Conservation (phyloP, 2,888 invertebrate genomes). For the Acleris literana region DNA sequence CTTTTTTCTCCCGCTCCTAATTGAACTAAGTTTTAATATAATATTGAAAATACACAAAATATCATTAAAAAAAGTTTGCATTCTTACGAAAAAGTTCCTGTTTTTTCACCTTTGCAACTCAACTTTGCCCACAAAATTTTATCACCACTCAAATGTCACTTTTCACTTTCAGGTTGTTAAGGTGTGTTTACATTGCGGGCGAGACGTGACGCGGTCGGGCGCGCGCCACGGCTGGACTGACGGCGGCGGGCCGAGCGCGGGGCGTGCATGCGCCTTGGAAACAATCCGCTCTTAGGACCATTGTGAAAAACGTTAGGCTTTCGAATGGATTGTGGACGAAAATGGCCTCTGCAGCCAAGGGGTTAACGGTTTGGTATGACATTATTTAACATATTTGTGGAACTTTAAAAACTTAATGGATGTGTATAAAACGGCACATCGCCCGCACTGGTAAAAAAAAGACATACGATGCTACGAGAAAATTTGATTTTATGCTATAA, state of each 20-base stretch:
- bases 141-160: constrained; percentile 48
- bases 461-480: too few relatives aligned
- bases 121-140: constrained; percentile 46
- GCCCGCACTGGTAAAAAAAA: too few relatives aligned
- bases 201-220: constrained; percentile 53
- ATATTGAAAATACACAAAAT: too few relatives aligned
- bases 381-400: too few relatives aligned
- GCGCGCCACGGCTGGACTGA: constrained; percentile 65
- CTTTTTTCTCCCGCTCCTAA: too few relatives aligned
- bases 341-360: background rate
- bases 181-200: constrained; percentile 60
- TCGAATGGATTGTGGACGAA: background rate
- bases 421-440: too few relatives aligned
- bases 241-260: constrained; percentile 57
- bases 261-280: constrained; percentile 72
- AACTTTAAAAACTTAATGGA: too few relatives aligned
- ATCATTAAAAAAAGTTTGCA: too few relatives aligned
- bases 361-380: too few relatives aligned
- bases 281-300: constrained; percentile 61
- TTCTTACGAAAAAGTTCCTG: too few relatives aligned
- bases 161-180: constrained; percentile 52
- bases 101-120: background rate
- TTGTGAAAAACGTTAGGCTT: constrained; percentile 55
- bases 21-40: too few relatives aligned
- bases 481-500: too few relatives aligned